Base-by-base conservation (phyloP, 2,113 vertebrate species). In the Gadus chalcogrammus region DNA sequence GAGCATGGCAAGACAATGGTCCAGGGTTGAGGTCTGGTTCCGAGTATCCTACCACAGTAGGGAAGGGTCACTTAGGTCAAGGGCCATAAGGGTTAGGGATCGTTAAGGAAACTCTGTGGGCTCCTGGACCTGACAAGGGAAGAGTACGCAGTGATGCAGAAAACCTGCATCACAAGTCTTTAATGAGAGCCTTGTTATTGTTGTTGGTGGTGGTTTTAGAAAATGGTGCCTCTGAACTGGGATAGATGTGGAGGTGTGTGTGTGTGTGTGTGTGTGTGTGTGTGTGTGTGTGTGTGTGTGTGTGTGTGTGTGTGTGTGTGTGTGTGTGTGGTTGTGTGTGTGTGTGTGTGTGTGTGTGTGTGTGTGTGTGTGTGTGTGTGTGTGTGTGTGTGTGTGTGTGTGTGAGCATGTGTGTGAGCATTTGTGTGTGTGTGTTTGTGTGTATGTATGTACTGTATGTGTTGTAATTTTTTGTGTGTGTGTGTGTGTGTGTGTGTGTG, bases 61-160 rank as follows among this genome's bases (percentile, higher is more conserved):
- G 81, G 79, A 85, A 65, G 71, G 70, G 77, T 38, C 28, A 1
- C 0, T 63, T 27, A 62, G 82, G 74, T 86, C 0, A 68, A 20
- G 64, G 82, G 74, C 85, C 62, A 61, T 68, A 5, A 27, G 64
- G 81, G 70, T 77, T 58, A 31, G 67, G 68, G 64, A 71, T 82
- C 79, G 80, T 77, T 76, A 74, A 61, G 81, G 73, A n/a, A 60
- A 71, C 69, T 68, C 75, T 72, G 79, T 64, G 65, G 65, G 68
- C 65, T 70, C 82, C 81, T 58, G 75, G 71, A 42, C 66, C 63
- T 75, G 79, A 82, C 71, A 20, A 1, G 17, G 42, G 42, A 48
- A 48, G 31, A 35, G 31, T 4, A 4, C 11, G 22, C 58, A 55
- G 59, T 56, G 70, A 28, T 11, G 42, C 15, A 75, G 65, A 67